A percentile compares a stretch with the other conserved stretches of the same genome.
These are phyloP conservation scores for Thelaira solivaga DNA, from an alignment of 2,888 invertebrate genomes.

Conservation along the genomic window DNA sequence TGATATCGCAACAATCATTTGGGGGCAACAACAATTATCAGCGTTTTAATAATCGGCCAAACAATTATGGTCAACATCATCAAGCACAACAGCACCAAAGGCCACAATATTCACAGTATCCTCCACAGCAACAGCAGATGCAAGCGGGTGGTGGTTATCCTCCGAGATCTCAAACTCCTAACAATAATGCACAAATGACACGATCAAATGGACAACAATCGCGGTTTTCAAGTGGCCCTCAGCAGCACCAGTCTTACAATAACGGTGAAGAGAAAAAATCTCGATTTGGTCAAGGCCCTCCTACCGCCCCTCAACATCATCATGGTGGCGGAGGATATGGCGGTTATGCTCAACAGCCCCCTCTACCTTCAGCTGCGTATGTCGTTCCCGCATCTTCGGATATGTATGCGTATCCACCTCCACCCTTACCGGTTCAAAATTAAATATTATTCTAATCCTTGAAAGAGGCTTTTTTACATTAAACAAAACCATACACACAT, in stretches of 20 bases:
- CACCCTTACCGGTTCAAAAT: constrained; percentile 76
- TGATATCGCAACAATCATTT: constrained; percentile 30
- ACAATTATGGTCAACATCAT: constrained; percentile 53
- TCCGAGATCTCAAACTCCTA: constrained; percentile 33
- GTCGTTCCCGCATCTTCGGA: constrained; percentile 72
- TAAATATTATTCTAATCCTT: constrained; percentile 55
- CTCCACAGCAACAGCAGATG: constrained; percentile 38
- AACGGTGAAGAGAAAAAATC: constrained; percentile 64
- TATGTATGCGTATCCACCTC: constrained; percentile 76
- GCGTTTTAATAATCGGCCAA: constrained; percentile 51
- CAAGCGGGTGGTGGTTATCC: constrained; percentile 42
- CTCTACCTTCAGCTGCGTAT: constrained; percentile 66
- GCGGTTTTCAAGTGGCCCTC: constrained; percentile 66
- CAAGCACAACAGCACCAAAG: constrained; percentile 65
- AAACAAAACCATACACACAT: too few species aligned
- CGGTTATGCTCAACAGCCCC: constrained; percentile 63
- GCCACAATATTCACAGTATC: constrained; percentile 56
- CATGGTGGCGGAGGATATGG: too few species aligned
- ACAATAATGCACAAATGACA: constrained; percentile 56
- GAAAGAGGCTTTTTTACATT: constrained; percentile 48
- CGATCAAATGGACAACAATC: constrained; percentile 68
- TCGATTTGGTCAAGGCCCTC: constrained; percentile 62
- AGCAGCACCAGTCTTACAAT: constrained; percentile 57
- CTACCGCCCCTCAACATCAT: too few species aligned
- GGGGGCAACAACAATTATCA: constrained; percentile 55